These are phyloP conservation scores for Microplitis deprimator DNA, from an alignment of 2,888 invertebrate genomes.

Conservation along the genomic window DNA sequence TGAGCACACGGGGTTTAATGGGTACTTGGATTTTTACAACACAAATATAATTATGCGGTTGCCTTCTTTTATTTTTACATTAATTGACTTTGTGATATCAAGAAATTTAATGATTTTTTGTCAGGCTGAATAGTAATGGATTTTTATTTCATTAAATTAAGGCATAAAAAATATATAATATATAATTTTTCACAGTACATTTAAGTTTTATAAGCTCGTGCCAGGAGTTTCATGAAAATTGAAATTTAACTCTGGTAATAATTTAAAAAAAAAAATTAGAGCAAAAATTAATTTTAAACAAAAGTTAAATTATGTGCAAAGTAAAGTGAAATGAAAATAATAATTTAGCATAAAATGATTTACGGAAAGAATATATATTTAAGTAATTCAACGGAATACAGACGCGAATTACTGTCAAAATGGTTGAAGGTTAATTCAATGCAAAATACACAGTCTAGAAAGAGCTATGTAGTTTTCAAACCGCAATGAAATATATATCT, in stretches of 20 bases:
- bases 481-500: constrained; percentile 10
- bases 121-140: no score
- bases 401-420: constrained; percentile 11
- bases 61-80: not conserved
- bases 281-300: not conserved
- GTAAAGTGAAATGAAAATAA: not conserved
- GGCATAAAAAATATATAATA: no score
- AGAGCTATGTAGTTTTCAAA: not conserved
- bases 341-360: not conserved
- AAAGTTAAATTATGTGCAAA: not conserved
- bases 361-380: not conserved
- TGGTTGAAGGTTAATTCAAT: constrained; percentile 45
- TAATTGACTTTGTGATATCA: no score
- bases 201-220: no score
- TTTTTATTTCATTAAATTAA: no score
- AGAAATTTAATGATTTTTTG: no score
- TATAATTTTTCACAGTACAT: no score
- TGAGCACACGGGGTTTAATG: not conserved
- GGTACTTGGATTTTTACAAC: not conserved
- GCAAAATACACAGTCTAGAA: constrained; percentile 43
- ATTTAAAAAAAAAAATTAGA: not conserved
- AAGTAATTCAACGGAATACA: not conserved
- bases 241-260: no score
- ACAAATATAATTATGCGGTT: not conserved
- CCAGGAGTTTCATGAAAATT: no score